Evolutionary conservation across 2,797 vertebrate genomes (phyloP).

Genomic region (Melopsittacus undulatus): DNA sequence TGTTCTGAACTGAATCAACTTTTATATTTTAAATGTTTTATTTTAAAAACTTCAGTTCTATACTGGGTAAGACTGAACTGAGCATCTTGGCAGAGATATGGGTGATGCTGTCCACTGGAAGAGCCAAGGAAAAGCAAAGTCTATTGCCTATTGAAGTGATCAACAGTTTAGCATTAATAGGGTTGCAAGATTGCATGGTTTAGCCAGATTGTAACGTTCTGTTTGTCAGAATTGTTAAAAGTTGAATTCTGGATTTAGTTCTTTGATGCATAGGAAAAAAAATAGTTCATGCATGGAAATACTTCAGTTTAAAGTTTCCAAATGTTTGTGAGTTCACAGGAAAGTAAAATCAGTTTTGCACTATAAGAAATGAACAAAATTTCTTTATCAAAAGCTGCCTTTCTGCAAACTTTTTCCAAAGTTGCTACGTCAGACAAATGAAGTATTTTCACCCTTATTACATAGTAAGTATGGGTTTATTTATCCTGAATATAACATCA

Average conservation of each 20-base stretch:
- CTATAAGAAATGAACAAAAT: not conserved
- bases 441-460: not conserved
- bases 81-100: not conserved
- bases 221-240: slow-evolving; percentile 13
- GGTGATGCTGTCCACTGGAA: not conserved
- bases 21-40: not conserved
- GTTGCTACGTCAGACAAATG: not conserved
- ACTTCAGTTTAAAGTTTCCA: slow-evolving; percentile 27
- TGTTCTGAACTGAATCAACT: not conserved
- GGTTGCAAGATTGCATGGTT: not conserved
- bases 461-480: slow-evolving; percentile 25
- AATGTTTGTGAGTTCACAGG: not conserved
- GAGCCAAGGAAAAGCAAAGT: not conserved
- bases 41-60: not conserved
- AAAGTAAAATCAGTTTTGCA: not conserved
- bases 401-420: not conserved
- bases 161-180: not conserved
- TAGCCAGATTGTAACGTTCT: not conserved
- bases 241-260: not conserved
- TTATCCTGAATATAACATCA: slow-evolving; percentile 31
- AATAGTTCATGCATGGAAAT: not conserved
- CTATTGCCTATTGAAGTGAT: not conserved
- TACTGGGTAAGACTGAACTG: not conserved
- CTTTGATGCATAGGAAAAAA: not conserved
- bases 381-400: not conserved